Percentiles rank a stretch among this genome's conserved stretches.
These are phyloP conservation scores for Girardinichthys multiradiatus DNA, from an alignment of 2,113 vertebrate species.

Conservation along the genomic window DNA sequence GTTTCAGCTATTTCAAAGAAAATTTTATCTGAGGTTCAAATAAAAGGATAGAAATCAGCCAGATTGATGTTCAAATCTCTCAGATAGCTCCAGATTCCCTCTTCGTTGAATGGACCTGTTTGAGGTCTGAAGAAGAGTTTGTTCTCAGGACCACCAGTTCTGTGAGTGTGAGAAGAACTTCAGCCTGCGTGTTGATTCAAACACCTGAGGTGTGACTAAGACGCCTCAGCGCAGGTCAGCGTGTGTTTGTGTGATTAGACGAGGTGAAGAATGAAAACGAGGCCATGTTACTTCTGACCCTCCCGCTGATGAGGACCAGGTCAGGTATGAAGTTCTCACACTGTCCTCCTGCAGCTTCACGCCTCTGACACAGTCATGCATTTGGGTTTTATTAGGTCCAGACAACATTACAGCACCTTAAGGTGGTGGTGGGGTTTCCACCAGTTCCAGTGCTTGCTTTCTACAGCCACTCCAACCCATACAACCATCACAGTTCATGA, in stretches of 20 bases:
- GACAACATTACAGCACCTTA: background rate
- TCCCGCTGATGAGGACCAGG: slow-evolving; percentile 35
- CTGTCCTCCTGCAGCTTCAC: slow-evolving; percentile 58
- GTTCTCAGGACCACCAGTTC: background rate
- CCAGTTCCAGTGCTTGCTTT: no score
- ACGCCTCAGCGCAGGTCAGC: background rate
- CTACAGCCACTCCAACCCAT: background rate
- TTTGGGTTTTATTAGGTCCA: background rate
- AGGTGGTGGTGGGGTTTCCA: no score
- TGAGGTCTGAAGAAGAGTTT: background rate
- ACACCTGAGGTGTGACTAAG: slow-evolving; percentile 25
- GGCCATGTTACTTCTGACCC: slow-evolving; percentile 45
- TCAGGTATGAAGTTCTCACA: slow-evolving; percentile 53
- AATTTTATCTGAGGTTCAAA: no score
- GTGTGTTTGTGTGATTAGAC: background rate
- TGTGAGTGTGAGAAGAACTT: slow-evolving; percentile 24
- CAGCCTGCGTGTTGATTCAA: slow-evolving; percentile 2
- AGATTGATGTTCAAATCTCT: no score
- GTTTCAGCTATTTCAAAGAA: no score
- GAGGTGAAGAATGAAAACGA: slow-evolving; percentile 30
- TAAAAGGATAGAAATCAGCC: no score
- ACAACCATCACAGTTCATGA: background rate
- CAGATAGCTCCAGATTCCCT: background rate
- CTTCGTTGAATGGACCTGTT: background rate
- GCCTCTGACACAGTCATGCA: slow-evolving; percentile 21